Evolutionary conservation across 2,113 vertebrate species (phyloP), one percentile per base, ranked within the genome.

Genomic region (Illadopsis cleaveri): DNA sequence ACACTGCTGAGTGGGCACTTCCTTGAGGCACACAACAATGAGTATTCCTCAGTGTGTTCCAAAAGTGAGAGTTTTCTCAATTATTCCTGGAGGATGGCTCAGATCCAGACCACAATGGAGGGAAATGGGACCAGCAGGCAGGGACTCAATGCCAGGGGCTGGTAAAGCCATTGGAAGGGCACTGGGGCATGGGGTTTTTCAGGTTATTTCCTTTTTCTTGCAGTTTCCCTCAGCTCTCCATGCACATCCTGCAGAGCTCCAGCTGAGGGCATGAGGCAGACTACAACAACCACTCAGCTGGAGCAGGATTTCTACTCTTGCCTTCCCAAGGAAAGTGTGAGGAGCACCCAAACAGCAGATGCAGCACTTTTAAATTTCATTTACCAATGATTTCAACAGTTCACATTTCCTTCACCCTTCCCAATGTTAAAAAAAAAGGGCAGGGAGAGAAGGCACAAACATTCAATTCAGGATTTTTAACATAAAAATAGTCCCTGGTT

Each of bases 381-480:
- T 69, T 15, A 57, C 12, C 23, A 17, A 12, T 1, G 2, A 17
- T 19, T 27, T 30, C 15, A 60, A n/a, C 20, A 69, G 22, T 10
- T 69, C n/a, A 18, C 33, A 5, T 28, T 86, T 56, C 20, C 44
- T 68, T 50, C 24, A 56, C 4, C 35, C 5, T 15, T 30, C 21
- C 37, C 35, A 86, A 18, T 7, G 3, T 9, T 1, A 12, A 82
- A 51, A 57, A 30, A 37, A 44, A 61, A 37, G 3, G 3, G 1
- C n/a, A 7, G 1, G 1, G 0, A 5, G 2, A 2, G 10, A 10
- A 6, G 3, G 11, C 3, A 61, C 3, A 70, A 47, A 35, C 19
- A 44, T 33, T 44, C 17, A 15, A 1, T 31, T 9, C 16, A 4
- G 2, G 3, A 0, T 28, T 53, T 53, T 58, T 19, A 54, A 47